Evolutionary conservation across 2,888 invertebrate genomes (phyloP), one percentile per base, ranked within the genome.

Genomic region (Patella caerulea): DNA sequence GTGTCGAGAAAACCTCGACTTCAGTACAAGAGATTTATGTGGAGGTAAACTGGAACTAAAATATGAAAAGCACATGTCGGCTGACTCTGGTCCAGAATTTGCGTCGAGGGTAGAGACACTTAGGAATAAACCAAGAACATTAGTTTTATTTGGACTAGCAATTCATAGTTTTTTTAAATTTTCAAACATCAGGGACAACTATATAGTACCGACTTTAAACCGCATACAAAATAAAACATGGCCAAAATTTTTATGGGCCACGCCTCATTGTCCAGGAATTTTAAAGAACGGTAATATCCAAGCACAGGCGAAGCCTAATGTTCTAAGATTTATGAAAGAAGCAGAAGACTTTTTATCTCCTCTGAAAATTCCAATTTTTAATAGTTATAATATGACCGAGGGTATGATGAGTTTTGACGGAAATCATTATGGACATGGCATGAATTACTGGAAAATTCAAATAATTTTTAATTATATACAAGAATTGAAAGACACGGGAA

Each of bases 321-420:
- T 79, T 5, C 54, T 45, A 24, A 5, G 24, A 2, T 83, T 75
- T 56, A 83, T 80, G 71, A 56, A 11, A 0, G 53, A 74, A 34
- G 74, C 80, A 4, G n/a, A 53, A 3, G 19, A 52, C 7, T 73
- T 76, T 45, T 34, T 83, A 19, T 53, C 45, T 1, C 24, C 2
- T 0, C 69, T 59, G 29, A 53, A 76, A 15, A 74, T 83, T 15
- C 79, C 82, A 5, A 54, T 79, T 17, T 81, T 80, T 45, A 78
- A 83, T 69, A 77, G 77, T 15, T 80, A 73, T 53, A 72, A 79
- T 45, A 74, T 82, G 72, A 82, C 82, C 0, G 77, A 80, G 5
- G 80, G 80, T 19, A 65, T 79, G 17, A 80, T 75, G 76, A 82
- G 82, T 56, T 80, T 80, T 53, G 82, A 77, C 71, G 82, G 82